Evolutionary conservation across 92 coral and sea anemone species (phyloP).

Genomic region (Palythoa caribaeorum): DNA sequence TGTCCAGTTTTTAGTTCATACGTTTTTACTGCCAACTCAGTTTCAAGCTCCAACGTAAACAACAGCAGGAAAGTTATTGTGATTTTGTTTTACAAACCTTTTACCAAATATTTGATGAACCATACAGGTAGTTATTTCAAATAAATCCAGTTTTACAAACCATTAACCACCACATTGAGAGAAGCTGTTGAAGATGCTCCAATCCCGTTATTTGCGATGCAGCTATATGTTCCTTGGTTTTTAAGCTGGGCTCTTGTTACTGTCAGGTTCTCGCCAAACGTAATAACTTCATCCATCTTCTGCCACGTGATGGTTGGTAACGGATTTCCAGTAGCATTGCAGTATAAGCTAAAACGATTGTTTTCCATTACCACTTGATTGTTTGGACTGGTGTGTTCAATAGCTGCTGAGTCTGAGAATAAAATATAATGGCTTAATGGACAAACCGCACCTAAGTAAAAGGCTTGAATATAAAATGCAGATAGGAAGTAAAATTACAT

Average conservation of each 20-base stretch:
- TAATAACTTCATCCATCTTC: background rate
- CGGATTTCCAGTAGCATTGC: constrained; percentile 74
- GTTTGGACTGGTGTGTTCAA: constrained; percentile 14
- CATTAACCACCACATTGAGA: constrained; percentile 38
- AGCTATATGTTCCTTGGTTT: constrained; percentile 58
- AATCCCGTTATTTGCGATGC: constrained; percentile 71
- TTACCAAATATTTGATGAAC: too few relatives aligned
- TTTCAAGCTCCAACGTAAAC: too few relatives aligned
- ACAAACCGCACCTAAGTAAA: too few relatives aligned
- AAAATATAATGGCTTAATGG: too few relatives aligned
- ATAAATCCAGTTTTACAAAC: constrained; percentile 9
- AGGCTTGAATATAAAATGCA: too few relatives aligned
- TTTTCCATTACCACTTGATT: constrained; percentile 53
- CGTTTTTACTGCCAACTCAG: too few relatives aligned
- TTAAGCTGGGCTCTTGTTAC: background rate
- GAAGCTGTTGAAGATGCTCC: constrained; percentile 41
- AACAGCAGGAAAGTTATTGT: too few relatives aligned
- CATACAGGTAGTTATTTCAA: too few relatives aligned
- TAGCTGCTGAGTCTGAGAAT: constrained; percentile 14
- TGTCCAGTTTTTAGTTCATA: too few relatives aligned
- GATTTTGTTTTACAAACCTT: too few relatives aligned
- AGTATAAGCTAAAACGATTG: constrained; percentile 39
- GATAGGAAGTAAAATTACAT: too few relatives aligned
- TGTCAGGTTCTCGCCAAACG: constrained; percentile 25
- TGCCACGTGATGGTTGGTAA: constrained; percentile 63